Percentiles rank a stretch among this genome's conserved stretches.
phyloP scores from a whole-genome alignment of 2,113 vertebrate species.

The Rhabdornis inornatus region DNA sequence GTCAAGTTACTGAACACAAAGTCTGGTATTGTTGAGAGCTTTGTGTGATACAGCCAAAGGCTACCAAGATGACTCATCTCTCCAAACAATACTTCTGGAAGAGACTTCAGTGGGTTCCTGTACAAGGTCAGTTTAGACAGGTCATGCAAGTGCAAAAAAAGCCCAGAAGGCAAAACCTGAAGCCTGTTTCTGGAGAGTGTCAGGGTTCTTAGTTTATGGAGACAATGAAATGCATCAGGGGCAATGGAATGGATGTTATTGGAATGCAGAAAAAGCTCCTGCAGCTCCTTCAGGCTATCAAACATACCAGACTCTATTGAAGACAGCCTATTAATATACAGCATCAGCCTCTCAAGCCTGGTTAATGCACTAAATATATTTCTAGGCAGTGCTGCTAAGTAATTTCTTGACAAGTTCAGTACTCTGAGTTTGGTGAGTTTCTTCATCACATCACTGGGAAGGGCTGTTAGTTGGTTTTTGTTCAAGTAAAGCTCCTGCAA shows the following conservation, averaged over 20 bases:
- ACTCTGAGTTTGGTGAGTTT: constrained; percentile 70
- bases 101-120: constrained; percentile 78
- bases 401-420: constrained; percentile 81
- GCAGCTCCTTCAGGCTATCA: constrained; percentile 70
- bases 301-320: constrained; percentile 73
- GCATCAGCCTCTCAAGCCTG: constrained; percentile 69
- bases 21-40: constrained; percentile 79
- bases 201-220: constrained; percentile 71
- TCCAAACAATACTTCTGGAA: constrained; percentile 85
- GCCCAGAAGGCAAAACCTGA: constrained; percentile 71
- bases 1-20: constrained; percentile 85
- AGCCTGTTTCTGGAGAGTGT: constrained; percentile 80
- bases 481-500: constrained; percentile 77
- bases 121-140: constrained; percentile 78
- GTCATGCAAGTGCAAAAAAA: constrained; percentile 76
- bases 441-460: constrained; percentile 65
- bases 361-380: constrained; percentile 74
- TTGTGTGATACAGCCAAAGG: constrained; percentile 80
- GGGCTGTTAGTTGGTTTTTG: constrained; percentile 70
- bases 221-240: constrained; percentile 73
- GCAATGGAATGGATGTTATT: constrained; percentile 77
- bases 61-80: constrained; percentile 76
- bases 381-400: constrained; percentile 71
- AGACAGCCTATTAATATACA: constrained; percentile 77
- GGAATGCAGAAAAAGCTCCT: constrained; percentile 72